Base-by-base conservation (phyloP, 2,113 vertebrate genomes). In the Morone saxatilis region DNA sequence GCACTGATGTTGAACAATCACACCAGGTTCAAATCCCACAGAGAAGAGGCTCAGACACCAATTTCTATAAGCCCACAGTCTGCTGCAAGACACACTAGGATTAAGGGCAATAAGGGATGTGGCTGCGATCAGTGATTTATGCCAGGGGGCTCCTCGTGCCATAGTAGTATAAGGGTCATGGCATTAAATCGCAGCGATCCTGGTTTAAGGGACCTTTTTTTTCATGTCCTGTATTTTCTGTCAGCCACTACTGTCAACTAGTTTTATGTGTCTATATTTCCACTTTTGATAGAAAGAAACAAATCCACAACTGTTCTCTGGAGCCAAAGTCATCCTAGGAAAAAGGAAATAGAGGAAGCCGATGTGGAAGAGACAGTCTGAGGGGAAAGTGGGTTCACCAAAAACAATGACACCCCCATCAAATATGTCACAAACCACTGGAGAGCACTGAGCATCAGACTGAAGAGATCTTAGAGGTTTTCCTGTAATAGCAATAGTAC, bases 31-130 rank as follows among this genome's bases (percentile, higher is more conserved):
- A 67, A 48, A 67, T 67, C 62, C 41, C 25, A 16, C 6, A 47
- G n/a, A 45, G 11, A 22, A 25, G n/a, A 67, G 43, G 43, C 43
- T 67, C 65, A 50, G 65, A 67, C 65, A 67, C 43, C 45, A 31
- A 31, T 67, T 48, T 67, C 41, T 47, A 14, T 66, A 67, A 67
- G 17, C 43, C 20, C 38, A 20, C 45, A 36, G 48, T 31, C 31
- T 31, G 31, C 31, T 31, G 31, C 31, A 31, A 31, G 9, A 45
- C 53, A 31, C 13, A 7, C 13, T 11, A 8, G 51, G 40, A 57
- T 57, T 57, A 25, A 71, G 69, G 40, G 14, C 51, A 57, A 57
- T 25, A 11, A 71, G 51, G 50, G n/a, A 45, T 66, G 41, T 8
- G 41, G n/a, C 41, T n/a, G 61, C 9, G 3, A 43, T 43, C 41